Conservation (phyloP, 2,888 invertebrate species). For the Drosophila basisetae region DNA sequence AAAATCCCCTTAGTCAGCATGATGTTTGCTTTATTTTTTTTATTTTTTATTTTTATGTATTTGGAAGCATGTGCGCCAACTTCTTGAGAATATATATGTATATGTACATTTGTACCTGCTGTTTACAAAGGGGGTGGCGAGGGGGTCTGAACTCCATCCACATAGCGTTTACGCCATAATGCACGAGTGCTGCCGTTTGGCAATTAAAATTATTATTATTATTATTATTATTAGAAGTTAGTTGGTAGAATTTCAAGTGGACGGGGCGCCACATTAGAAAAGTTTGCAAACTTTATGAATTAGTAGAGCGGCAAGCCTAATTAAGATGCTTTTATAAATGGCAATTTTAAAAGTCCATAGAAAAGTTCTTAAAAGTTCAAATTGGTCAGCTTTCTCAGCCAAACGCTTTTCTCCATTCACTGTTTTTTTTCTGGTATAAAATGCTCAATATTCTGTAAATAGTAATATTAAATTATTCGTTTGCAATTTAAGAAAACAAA, state of each 20-base stretch:
- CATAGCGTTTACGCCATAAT: conserved; percentile 32
- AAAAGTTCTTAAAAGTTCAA: conserved; percentile 21
- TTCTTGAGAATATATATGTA: conserved; percentile 50
- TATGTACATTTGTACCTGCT: conserved; percentile 15
- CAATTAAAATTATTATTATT: conserved; percentile 74
- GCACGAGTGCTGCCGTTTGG: conserved; percentile 67
- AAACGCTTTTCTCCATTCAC: not conserved
- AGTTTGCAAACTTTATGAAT: conserved; percentile 57
- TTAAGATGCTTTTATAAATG: conserved; percentile 44
- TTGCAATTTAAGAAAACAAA: not conserved
- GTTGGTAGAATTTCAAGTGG: conserved; percentile 71
- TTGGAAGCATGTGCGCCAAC: conserved; percentile 58
- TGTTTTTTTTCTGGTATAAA: not conserved
- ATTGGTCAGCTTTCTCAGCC: conserved; percentile 2
- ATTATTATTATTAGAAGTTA: conserved; percentile 75
- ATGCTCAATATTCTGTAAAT: not conserved
- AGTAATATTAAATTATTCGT: not conserved
- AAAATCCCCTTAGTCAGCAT: conserved; percentile 70
- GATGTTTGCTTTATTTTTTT: conserved; percentile 65
- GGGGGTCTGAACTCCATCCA: conserved; percentile 21
- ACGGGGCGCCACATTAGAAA: conserved; percentile 68
- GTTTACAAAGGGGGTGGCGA: not conserved
- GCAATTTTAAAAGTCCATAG: conserved; percentile 30
- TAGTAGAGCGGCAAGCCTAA: conserved; percentile 54
- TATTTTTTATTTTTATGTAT: conserved; percentile 27